Evolutionary conservation across 2,888 invertebrate species (phyloP), one percentile per base, ranked within the genome.

Genomic region (Lamproptera curius): DNA sequence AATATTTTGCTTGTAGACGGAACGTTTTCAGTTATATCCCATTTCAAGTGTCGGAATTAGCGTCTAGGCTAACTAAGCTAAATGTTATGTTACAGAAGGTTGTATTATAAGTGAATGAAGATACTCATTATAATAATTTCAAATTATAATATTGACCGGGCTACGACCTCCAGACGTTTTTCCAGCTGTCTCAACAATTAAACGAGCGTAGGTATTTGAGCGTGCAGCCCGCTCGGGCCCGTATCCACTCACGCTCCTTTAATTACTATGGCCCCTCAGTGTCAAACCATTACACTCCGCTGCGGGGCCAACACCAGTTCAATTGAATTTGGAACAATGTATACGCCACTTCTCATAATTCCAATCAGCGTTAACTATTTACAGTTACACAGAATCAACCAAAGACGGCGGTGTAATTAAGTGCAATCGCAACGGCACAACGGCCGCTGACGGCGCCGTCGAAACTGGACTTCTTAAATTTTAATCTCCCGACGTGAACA

Each of bases 231-330:
- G 47, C 46, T 50, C 41, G 52, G 50, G 56, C 70, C 68, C 70
- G 63, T 70, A 71, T 71, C 51, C 52, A 41, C 46, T 40, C n/a
- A 56, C 53, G 59, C 59, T 70, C 63, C 70, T 69, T 72, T 72
- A 72, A 70, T 72, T 72, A 70, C 52, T 40, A 41, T 47, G 57
- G 64, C 55, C 68, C 65, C 68, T 61, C 58, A 54, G 54, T 55
- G 56, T 49, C 52, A 53, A 56, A 52, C 51, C 39, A 51, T 39
- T 41, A 45, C 43, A 53, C 50, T 40, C 23, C 43, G 46, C 46
- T 46, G 36, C 45, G 49, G 51, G 54, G 38, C 51, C 54, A 51
- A 49, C 42, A 45, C 50, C 52, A 46, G 42, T 42, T 51, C 51
- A 60, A 55, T 53, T 55, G 54, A 44, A 36, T 41, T 41, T 41